Base-by-base conservation (phyloP, 2,888 invertebrate genomes). In the Cryptophagus acutangulus region DNA sequence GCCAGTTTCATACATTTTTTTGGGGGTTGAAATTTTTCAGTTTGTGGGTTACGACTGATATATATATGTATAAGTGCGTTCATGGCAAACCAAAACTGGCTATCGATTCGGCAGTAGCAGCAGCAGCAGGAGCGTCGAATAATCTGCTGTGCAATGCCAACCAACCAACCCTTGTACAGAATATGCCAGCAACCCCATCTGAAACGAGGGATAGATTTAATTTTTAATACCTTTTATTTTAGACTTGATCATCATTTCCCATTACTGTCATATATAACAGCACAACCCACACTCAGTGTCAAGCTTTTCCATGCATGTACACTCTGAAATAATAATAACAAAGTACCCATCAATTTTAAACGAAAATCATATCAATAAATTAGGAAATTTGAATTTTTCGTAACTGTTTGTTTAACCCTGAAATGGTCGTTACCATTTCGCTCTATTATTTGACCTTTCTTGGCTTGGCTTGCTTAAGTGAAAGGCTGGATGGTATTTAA, bases 401-500 rank as follows among this genome's bases (percentile, higher is more conserved):
- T 26, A 13, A 6, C 4, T 26, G 26, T n/a, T 13, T n/a, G 13
- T 31, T 31, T 62, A 62, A 62, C 63, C 63, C 62, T 62, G 62
- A 63, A 56, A 61, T 62, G 63, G 63, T 63, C 63, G 60, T 63
- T 63, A 62, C 63, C 63, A 62, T 61, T 61, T 58, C 58, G 58
- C 55, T 62, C 59, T 45, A 60, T 52, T 55, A 61, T 61, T 58
- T 61, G 62, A 62, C 62, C 62, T 62, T 58, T 62, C 46, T 45
- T 47, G 51, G 45, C 41, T 13, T 26, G 26, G n/a, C n/a, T 20
- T 42, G 43, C 49, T 45, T 36, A 45, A 51, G 54, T 52, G 51
- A 51, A 49, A 51, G 54, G 51, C 44, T 31, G 31, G n/a, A 31
- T 31, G 31, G 31, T 31, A 31, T 31, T 31, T 31, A 31, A 31